Evolutionary conservation across 2,797 vertebrate genomes (phyloP), one percentile per base, ranked within the genome.

Genomic region (Erithacus rubecula): DNA sequence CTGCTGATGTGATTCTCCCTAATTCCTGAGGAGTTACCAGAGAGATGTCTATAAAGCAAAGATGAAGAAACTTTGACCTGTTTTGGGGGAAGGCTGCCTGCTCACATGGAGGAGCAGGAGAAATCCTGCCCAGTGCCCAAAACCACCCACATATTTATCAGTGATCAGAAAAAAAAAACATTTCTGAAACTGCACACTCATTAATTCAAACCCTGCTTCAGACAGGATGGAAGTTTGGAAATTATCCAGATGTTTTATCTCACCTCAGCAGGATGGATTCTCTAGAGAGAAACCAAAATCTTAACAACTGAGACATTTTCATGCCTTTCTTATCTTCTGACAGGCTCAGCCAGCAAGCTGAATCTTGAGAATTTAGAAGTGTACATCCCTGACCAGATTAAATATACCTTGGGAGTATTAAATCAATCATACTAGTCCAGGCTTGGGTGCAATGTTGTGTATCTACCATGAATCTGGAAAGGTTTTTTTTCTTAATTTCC

Each of bases 171-270:
- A 91, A 91, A n/a, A n/a, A 90, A 75, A 59, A 9, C 39, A 75
- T 32, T 87, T 79, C 68, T 79, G 84, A 78, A 87, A 63, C 87
- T 52, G 32, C 58, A 74, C 43, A 69, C 29, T 47, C 87, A 37
- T 63, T 36, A 93, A 87, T 58, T 78, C 46, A 89, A 93, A 92
- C 75, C 51, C 72, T 90, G 51, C 72, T 79, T 90, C 55, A 60
- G 83, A 62, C 26, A 58, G 72, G 62, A 70, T 41, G 15, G 62
- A 37, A 63, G 15, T 71, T 11, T 94, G 94, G 92, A 94, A 81
- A 70, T 59, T 17, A 89, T 55, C 79, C 94, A 92, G 59, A 41
- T 59, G 47, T 18, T 95, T 94, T 90, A 88, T 92, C 96, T 89
- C 69, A 51, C 59, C 62, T 94, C 59, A 43, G 69, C 84, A 91